phyloP scores from a whole-genome alignment of 2,113 vertebrate species.

The Murina feae region DNA sequence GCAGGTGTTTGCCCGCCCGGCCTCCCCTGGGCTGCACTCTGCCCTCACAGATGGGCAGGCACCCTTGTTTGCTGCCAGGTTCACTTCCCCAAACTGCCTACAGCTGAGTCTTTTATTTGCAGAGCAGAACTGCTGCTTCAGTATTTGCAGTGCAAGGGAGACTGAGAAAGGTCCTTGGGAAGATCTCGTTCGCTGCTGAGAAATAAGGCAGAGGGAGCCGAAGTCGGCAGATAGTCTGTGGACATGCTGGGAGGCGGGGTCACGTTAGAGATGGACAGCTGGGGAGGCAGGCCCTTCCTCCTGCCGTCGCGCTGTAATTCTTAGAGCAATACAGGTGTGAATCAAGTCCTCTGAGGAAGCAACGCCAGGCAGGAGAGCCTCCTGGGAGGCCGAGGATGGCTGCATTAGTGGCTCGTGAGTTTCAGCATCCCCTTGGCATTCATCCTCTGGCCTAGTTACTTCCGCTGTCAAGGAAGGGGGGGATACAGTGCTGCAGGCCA shows the following conservation, averaged over 20 bases:
- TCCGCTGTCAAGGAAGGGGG: neutral
- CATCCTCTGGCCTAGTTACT: neutral
- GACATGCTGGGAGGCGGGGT: neutral
- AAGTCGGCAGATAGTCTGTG: neutral
- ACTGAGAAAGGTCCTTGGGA: neutral
- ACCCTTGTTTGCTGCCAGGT: neutral
- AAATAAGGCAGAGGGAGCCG: neutral
- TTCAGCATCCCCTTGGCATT: neutral
- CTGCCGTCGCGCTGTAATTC: neutral
- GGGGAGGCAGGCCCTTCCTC: neutral
- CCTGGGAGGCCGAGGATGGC: neutral
- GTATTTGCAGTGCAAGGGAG: neutral
- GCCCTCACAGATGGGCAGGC: neutral
- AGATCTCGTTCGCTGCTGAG: neutral
- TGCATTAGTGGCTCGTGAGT: neutral
- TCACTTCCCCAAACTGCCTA: neutral
- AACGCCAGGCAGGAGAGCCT: neutral
- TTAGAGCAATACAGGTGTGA: neutral
- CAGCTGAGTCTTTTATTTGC: neutral
- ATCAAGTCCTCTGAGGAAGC: neutral
- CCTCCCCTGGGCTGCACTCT: neutral
- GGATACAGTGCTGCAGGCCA: neutral
- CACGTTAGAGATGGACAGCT: neutral
- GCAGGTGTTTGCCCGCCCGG: neutral
- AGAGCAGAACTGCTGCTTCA: neutral